Conservation (phyloP, 2,797 vertebrate species). For the Danio choprae region DNA sequence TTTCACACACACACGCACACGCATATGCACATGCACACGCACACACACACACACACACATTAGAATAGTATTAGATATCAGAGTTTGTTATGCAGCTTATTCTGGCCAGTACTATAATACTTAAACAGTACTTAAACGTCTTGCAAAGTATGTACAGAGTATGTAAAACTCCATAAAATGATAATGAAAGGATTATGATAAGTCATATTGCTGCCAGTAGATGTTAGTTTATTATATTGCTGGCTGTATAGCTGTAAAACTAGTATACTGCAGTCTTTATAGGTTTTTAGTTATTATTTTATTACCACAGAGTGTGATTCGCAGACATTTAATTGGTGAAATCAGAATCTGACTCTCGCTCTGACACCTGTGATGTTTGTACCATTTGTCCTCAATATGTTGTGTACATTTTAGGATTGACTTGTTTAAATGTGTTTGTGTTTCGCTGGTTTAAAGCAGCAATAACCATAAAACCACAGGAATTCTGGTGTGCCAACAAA, state of each 20-base stretch:
- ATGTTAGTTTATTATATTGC: not conserved
- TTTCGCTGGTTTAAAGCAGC: slow-evolving; percentile 2
- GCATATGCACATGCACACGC: too few relatives aligned
- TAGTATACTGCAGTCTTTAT: not conserved
- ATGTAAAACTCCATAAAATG: not conserved
- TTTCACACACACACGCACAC: too few relatives aligned
- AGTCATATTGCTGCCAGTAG: not conserved
- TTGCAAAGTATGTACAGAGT: not conserved
- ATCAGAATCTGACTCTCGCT: slow-evolving; percentile 19
- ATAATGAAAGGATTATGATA: not conserved
- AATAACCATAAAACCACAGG: slow-evolving; percentile 34
- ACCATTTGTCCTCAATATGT: not conserved
- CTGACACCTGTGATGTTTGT: slow-evolving; percentile 6
- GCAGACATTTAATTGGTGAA: not conserved
- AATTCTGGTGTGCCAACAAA: not conserved
- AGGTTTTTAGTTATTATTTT: not conserved
- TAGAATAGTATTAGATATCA: too few relatives aligned
- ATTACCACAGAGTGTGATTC: not conserved
- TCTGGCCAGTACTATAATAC: not conserved
- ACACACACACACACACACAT: too few relatives aligned
- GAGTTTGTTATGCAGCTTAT: not conserved
- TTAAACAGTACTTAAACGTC: too few relatives aligned
- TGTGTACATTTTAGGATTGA: slow-evolving; percentile 13
- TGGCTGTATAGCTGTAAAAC: not conserved
- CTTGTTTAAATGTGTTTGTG: slow-evolving; percentile 3